Percentiles rank a stretch among this genome's conserved stretches.
phyloP scores from a whole-genome alignment of 2,113 vertebrate genomes.

The Danionella cerebrum region DNA sequence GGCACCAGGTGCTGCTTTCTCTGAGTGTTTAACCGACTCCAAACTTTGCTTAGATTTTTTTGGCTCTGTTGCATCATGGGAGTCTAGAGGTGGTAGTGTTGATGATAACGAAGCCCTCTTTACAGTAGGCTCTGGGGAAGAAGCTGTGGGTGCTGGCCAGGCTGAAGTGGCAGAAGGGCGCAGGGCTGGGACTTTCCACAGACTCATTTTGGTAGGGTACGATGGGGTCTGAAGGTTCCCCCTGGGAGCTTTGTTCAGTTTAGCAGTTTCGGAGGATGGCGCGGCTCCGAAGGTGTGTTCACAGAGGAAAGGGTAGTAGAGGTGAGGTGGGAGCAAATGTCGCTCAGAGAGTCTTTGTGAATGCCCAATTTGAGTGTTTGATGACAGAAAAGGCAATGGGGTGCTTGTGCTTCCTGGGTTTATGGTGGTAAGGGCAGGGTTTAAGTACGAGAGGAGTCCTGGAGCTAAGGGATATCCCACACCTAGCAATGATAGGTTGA shows the following conservation, averaged over 20 bases:
- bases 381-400: constrained; percentile 85
- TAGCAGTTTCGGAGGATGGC: constrained; percentile 36
- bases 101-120: no score
- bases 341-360: constrained; percentile 63
- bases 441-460: constrained; percentile 83
- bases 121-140: constrained; percentile 48
- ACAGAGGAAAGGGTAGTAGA: constrained; percentile 88
- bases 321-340: constrained; percentile 67
- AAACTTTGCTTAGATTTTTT: constrained; percentile 62
- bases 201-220: constrained; percentile 62
- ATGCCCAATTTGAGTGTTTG: constrained; percentile 75
- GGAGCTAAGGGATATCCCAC: constrained; percentile 82
- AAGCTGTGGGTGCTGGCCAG: constrained; percentile 57
- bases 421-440: constrained; percentile 64
- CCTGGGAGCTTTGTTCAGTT: constrained; percentile 52
- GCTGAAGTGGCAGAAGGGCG: constrained; percentile 58
- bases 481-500: constrained; percentile 85
- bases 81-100: constrained; percentile 46
- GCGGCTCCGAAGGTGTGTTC: constrained; percentile 70
- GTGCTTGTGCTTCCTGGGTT: constrained; percentile 52
- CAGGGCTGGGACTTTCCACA: constrained; percentile 73
- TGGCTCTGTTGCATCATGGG: constrained; percentile 51
- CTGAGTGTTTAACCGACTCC: constrained; percentile 62
- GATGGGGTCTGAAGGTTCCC: constrained; percentile 47
- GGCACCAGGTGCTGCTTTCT: constrained; percentile 43